Evolutionary conservation across 2,113 vertebrate genomes (phyloP).

Genomic region (Triplophysa rosa): DNA sequence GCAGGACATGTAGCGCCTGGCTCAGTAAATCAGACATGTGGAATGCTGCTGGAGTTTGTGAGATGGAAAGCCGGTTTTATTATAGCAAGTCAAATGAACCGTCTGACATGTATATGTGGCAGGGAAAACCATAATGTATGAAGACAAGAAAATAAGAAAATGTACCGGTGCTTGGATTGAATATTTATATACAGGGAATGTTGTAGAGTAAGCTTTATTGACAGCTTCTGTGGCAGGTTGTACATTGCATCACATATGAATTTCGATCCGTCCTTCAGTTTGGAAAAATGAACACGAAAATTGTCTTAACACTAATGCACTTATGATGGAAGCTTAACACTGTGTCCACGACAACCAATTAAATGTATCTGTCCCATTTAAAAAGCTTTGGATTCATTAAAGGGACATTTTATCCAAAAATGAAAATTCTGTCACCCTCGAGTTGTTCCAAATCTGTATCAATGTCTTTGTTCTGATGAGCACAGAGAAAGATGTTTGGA

Average conservation of each 20-base stretch:
- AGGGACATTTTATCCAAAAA: no score
- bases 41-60: neutral
- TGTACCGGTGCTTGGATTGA: neutral
- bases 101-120: neutral
- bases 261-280: neutral
- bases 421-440: no score
- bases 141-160: neutral
- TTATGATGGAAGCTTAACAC: no score
- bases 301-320: neutral
- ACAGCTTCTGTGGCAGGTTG: neutral
- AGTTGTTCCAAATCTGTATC: no score
- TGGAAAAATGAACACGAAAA: neutral
- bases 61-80: neutral
- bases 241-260: neutral
- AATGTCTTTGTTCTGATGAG: no score
- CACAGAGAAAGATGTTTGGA: no score
- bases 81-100: conserved; percentile 3
- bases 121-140: neutral
- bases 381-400: no score
- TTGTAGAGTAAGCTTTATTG: neutral
- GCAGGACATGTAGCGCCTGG: neutral
- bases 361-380: no score
- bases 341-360: no score
- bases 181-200: neutral
- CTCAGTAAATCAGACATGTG: conserved; percentile 1